A percentile compares a stretch with the other conserved stretches of the same genome.
Evolutionary conservation across 2,113 vertebrate species (phyloP).

Genomic region (Onychostoma macrolepis): DNA sequence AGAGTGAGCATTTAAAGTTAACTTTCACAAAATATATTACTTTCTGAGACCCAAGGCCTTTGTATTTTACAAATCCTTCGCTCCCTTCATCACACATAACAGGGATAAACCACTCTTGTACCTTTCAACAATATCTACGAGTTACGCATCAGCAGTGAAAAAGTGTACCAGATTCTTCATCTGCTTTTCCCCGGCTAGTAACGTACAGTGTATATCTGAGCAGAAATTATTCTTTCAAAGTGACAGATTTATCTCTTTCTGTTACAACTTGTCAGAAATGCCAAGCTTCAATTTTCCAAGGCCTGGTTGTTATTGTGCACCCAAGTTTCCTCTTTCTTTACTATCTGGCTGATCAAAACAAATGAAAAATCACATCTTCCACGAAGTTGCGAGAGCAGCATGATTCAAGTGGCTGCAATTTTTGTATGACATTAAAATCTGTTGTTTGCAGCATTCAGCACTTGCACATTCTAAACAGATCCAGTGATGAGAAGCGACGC

Average conservation of each 20-base stretch:
- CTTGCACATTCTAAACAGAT: slow-evolving; percentile 6
- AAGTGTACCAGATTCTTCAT: slow-evolving; percentile 47
- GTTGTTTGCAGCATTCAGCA: not conserved
- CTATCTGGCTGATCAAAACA: slow-evolving; percentile 27
- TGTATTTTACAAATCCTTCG: not conserved
- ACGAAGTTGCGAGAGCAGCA: slow-evolving; percentile 23
- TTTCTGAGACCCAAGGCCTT: slow-evolving; percentile 27
- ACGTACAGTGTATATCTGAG: slow-evolving; percentile 55
- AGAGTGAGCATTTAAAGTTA: slow-evolving; percentile 30
- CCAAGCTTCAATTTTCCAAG: slow-evolving; percentile 53
- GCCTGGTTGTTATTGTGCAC: slow-evolving; percentile 56
- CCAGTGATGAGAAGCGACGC: slow-evolving; percentile 24
- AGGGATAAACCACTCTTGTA: slow-evolving; percentile 7
- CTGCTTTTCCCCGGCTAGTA: slow-evolving; percentile 57
- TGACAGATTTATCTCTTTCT: slow-evolving; percentile 70
- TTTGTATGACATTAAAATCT: slow-evolving; percentile 31
- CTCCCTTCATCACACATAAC: slow-evolving; percentile 22
- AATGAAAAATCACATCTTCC: slow-evolving; percentile 32
- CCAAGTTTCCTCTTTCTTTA: slow-evolving; percentile 26
- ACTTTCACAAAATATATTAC: slow-evolving; percentile 13
- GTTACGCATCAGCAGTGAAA: slow-evolving; percentile 55
- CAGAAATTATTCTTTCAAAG: slow-evolving; percentile 67
- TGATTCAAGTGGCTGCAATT: slow-evolving; percentile 39
- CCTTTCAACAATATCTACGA: slow-evolving; percentile 22
- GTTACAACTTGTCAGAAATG: slow-evolving; percentile 65